A percentile compares a stretch with the other conserved stretches of the same genome.
Evolutionary conservation across 2,888 invertebrate species (phyloP).

Genomic region (Pherbina coryleti): DNA sequence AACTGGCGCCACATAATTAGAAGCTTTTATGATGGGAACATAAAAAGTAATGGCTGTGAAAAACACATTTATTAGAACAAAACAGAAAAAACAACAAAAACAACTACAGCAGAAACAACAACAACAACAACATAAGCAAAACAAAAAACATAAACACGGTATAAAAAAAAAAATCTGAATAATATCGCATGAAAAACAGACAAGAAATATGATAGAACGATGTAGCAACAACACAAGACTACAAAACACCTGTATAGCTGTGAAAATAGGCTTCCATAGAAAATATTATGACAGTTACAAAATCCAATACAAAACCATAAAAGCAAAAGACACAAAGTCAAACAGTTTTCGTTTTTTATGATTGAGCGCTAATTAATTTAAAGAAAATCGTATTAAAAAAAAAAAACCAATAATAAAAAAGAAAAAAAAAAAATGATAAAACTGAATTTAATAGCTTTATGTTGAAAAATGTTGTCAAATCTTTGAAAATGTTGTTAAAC

Average conservation of each 20-base stretch:
- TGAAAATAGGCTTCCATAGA: not conserved
- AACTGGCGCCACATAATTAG: constrained; percentile 13
- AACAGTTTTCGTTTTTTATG: constrained; percentile 1
- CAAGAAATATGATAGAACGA: not conserved
- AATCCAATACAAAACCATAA: too few relatives aligned
- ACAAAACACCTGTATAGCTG: not conserved
- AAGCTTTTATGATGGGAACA: not conserved
- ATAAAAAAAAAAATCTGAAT: not conserved
- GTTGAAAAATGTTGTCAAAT: too few relatives aligned
- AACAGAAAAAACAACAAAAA: not conserved
- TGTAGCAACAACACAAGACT: not conserved
- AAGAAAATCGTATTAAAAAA: not conserved
- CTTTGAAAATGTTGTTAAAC: too few relatives aligned
- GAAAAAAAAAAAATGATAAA: not conserved
- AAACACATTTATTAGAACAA: not conserved
- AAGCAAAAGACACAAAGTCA: not conserved
- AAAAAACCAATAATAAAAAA: not conserved
- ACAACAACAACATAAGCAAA: not conserved
- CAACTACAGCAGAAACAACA: not conserved
- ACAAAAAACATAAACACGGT: not conserved
- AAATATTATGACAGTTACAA: too few relatives aligned
- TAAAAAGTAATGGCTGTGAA: not conserved
- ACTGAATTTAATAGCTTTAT: too few relatives aligned
- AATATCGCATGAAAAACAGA: not conserved
- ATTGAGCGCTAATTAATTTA: constrained; percentile 21